A percentile compares a stretch with the other conserved stretches of the same genome.
Evolutionary conservation across 2,113 vertebrate genomes (phyloP).

Genomic region (Hippocampus zosterae): DNA sequence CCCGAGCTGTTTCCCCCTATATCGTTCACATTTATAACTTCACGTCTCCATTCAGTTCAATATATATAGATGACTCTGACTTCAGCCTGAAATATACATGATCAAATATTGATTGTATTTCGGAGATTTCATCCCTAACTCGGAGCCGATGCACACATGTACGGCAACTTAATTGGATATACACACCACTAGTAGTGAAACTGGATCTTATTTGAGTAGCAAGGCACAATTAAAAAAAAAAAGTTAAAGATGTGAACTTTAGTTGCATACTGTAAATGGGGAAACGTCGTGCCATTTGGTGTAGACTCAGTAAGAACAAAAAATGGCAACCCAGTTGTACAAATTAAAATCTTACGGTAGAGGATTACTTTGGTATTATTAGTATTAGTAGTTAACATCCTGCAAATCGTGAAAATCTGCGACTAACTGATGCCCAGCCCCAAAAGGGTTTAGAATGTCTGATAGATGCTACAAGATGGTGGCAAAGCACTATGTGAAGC

Average conservation of each 20-base stretch:
- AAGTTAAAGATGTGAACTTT: neutral
- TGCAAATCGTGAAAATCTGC: neutral
- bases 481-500: neutral
- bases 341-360: neutral
- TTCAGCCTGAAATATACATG: neutral
- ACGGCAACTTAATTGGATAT: neutral
- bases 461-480: neutral
- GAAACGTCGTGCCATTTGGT: neutral
- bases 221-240: neutral
- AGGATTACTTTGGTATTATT: neutral
- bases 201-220: neutral
- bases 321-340: neutral
- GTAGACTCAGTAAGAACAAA: neutral
- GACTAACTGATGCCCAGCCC: neutral
- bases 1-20: slow-evolving; percentile 57
- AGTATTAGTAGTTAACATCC: neutral
- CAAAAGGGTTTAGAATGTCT: no score
- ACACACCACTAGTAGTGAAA: neutral
- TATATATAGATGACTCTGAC: neutral
- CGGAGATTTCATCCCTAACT: neutral
- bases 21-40: slow-evolving; percentile 45
- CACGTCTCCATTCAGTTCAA: slow-evolving; percentile 1
- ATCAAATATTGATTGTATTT: neutral
- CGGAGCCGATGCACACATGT: neutral
- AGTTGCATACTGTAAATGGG: neutral